These are phyloP conservation scores for Metacarcinus magister DNA, from an alignment of 2,888 invertebrate species.

Conservation along the genomic window DNA sequence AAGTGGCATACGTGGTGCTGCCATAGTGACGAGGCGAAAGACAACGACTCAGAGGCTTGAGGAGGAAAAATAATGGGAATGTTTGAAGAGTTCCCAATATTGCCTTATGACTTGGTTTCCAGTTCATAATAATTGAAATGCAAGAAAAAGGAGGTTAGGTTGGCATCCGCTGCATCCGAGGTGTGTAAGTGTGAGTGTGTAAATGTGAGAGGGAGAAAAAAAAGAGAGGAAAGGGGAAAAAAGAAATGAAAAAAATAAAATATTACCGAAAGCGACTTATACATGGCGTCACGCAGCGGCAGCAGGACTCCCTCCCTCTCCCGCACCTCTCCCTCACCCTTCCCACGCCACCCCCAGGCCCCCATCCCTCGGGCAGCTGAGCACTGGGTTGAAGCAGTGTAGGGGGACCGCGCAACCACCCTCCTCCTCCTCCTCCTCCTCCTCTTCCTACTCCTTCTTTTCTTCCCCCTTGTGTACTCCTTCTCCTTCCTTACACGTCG, in stretches of 20 bases:
- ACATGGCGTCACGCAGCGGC: slow-evolving; percentile 50
- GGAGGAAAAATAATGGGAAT: too few species aligned
- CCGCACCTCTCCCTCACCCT: neutral
- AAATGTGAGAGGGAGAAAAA: slow-evolving; percentile 38
- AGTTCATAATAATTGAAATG: neutral
- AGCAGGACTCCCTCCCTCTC: slow-evolving; percentile 11
- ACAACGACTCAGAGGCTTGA: neutral
- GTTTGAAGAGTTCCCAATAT: too few species aligned
- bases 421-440: neutral
- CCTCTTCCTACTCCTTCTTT: neutral
- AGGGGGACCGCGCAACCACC: slow-evolving; percentile 1
- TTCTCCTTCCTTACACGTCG: neutral
- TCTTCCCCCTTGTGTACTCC: neutral
- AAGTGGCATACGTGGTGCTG: neutral
- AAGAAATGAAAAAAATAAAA: neutral
- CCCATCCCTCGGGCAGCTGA: slow-evolving; percentile 11
- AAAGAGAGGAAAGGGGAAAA: neutral
- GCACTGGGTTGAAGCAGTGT: neutral
- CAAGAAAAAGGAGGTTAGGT: neutral
- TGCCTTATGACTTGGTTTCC: too few species aligned
- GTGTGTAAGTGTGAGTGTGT: neutral
- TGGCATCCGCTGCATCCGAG: neutral
- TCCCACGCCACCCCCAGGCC: neutral
- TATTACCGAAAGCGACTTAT: neutral
- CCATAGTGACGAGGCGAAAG: neutral